Percentiles rank a stretch among this genome's conserved stretches.
phyloP scores from a whole-genome alignment of 2,113 vertebrate genomes.

The Mellivora capensis region DNA sequence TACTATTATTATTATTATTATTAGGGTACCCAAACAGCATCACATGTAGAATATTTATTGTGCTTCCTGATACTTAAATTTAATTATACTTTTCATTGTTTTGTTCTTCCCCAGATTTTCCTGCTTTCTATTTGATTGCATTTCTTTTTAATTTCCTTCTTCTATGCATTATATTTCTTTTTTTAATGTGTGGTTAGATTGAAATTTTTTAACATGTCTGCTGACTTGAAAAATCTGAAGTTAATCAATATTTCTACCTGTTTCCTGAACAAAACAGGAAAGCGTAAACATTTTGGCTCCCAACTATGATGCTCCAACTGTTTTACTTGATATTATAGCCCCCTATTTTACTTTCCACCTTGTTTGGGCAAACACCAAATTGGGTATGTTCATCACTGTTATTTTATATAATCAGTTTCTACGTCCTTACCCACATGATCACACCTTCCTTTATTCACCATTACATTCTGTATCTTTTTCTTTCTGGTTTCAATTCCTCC shows the following conservation, averaged over 20 bases:
- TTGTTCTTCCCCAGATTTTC: neutral
- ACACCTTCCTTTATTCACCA: neutral
- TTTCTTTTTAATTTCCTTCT: conserved; percentile 40
- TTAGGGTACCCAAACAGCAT: neutral
- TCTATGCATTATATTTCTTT: conserved; percentile 6
- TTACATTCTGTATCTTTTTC: neutral
- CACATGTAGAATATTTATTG: neutral
- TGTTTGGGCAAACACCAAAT: neutral
- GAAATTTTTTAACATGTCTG: neutral
- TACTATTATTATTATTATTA: no score
- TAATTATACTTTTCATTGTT: neutral
- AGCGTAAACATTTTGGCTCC: neutral
- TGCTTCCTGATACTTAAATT: neutral
- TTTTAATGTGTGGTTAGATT: conserved; percentile 31
- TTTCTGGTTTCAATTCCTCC: neutral
- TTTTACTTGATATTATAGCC: neutral
- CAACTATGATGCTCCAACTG: neutral
- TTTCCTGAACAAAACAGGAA: conserved; percentile 6
- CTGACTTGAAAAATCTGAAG: conserved; percentile 46
- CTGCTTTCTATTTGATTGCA: conserved; percentile 6
- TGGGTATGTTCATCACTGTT: neutral
- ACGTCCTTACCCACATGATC: neutral
- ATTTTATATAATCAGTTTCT: neutral
- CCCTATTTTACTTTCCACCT: neutral
- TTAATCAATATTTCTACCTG: conserved; percentile 30